These are phyloP conservation scores for Cygnus atratus DNA, from an alignment of 2,113 vertebrate genomes.

Conservation along the genomic window DNA sequence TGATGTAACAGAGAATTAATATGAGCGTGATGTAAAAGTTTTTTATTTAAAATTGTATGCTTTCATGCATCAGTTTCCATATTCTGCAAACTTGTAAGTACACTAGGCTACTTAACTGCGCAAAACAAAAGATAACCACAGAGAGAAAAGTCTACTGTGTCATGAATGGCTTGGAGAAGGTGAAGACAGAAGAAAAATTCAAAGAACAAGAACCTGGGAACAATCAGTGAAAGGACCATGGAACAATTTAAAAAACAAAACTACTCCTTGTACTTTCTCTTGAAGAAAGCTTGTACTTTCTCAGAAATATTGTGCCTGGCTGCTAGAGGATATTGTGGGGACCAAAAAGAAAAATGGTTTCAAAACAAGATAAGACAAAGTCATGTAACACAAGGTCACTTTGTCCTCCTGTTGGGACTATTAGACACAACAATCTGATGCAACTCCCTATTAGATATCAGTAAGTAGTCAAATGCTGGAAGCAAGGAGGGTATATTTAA, in stretches of 20 bases:
- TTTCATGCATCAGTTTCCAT: neutral
- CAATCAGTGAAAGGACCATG: neutral
- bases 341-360: neutral
- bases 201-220: neutral
- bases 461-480: neutral
- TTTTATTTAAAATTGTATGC: neutral
- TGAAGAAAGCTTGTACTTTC: neutral
- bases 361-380: neutral
- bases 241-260: neutral
- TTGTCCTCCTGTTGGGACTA: neutral
- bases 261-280: neutral
- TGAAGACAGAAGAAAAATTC: neutral
- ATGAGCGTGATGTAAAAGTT: neutral
- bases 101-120: neutral
- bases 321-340: neutral
- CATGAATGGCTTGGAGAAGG: neutral
- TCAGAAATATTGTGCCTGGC: neutral
- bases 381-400: neutral
- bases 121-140: neutral
- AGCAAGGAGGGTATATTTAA: neutral
- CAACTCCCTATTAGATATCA: neutral
- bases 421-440: rapidly evolving
- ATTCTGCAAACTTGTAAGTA: neutral
- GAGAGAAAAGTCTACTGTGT: neutral
- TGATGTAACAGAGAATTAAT: neutral